Evolutionary conservation across 1,140 invertebrate genomes (phyloP).

Genomic region (Zaprionus camerounensis): DNA sequence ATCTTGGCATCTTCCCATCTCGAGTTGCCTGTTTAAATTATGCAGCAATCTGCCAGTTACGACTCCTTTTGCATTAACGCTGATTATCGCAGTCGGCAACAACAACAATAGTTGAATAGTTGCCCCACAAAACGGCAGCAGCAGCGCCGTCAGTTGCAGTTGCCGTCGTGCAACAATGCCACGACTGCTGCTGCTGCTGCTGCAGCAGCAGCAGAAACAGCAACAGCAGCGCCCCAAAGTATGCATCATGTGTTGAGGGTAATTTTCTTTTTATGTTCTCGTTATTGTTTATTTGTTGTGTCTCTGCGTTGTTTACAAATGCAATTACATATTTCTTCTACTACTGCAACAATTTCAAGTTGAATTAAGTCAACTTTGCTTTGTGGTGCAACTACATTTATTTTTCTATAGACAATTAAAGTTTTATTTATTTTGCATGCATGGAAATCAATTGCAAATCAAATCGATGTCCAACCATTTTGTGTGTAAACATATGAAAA

Average conservation of each 20-base stretch:
- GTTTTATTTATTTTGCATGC: constrained; percentile 15
- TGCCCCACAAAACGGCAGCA: not conserved
- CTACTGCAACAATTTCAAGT: constrained; percentile 4
- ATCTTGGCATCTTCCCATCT: constrained; percentile 34
- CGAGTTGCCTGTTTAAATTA: constrained; percentile 55
- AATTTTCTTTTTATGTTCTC: constrained; percentile 29
- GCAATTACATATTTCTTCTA: constrained; percentile 62
- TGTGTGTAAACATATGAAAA: not conserved
- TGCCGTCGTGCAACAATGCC: constrained; percentile 33
- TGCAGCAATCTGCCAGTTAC: constrained; percentile 53
- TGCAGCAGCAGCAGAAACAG: constrained; percentile 60
- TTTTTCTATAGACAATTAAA: not conserved
- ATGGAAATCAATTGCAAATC: not conserved
- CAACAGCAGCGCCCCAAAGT: constrained; percentile 38
- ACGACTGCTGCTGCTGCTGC: constrained; percentile 43
- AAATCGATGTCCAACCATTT: not conserved
- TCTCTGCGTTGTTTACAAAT: constrained; percentile 59
- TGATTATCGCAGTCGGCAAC: constrained; percentile 54
- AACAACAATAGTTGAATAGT: constrained; percentile 13
- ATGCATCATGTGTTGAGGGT: constrained; percentile 28
- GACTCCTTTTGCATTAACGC: constrained; percentile 53
- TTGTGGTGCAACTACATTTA: too few relatives aligned
- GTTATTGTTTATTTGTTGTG: constrained; percentile 43
- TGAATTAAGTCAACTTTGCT: not conserved
- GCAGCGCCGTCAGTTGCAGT: constrained; percentile 66